These are phyloP conservation scores for Cololabis saira DNA, from an alignment of 2,113 vertebrate genomes.

Conservation along the genomic window DNA sequence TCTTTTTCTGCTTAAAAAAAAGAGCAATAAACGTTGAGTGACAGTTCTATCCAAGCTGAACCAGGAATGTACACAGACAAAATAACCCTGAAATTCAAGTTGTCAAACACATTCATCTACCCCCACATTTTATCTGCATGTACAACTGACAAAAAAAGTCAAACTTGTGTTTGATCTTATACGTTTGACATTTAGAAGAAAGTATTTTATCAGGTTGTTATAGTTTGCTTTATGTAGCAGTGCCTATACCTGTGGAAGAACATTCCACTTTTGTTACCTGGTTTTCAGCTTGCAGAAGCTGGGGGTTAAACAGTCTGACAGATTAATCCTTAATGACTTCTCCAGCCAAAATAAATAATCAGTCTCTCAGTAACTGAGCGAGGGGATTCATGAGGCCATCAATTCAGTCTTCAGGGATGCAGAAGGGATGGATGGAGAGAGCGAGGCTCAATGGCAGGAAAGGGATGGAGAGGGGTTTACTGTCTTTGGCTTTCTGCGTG, in stretches of 20 bases:
- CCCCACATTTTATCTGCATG: constrained; percentile 3
- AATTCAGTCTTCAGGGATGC: constrained; percentile 42
- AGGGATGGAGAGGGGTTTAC: constrained; percentile 69
- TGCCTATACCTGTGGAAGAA: not conserved
- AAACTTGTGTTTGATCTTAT: not conserved
- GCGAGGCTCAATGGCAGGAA: constrained; percentile 18
- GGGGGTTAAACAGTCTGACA: constrained; percentile 42
- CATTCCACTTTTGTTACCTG: constrained; percentile 29
- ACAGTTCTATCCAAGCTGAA: constrained; percentile 1
- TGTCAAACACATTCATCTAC: constrained; percentile 21
- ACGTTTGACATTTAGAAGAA: not conserved
- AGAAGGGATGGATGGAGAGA: constrained; percentile 22
- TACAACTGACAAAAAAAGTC: constrained; percentile 3
- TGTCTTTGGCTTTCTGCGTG: constrained; percentile 77
- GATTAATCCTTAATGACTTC: constrained; percentile 84
- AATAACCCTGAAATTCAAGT: constrained; percentile 20
- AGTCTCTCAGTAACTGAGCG: constrained; percentile 78
- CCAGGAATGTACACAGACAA: constrained; percentile 1
- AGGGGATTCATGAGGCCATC: constrained; percentile 74
- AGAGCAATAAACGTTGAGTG: not conserved
- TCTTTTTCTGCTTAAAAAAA: not conserved
- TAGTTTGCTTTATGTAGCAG: not conserved
- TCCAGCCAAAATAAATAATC: constrained; percentile 89
- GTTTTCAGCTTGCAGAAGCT: constrained; percentile 21
- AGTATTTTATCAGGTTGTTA: not conserved